Evolutionary conservation across 1,140 invertebrate species (phyloP).

Genomic region (Lasioglossum albipes): DNA sequence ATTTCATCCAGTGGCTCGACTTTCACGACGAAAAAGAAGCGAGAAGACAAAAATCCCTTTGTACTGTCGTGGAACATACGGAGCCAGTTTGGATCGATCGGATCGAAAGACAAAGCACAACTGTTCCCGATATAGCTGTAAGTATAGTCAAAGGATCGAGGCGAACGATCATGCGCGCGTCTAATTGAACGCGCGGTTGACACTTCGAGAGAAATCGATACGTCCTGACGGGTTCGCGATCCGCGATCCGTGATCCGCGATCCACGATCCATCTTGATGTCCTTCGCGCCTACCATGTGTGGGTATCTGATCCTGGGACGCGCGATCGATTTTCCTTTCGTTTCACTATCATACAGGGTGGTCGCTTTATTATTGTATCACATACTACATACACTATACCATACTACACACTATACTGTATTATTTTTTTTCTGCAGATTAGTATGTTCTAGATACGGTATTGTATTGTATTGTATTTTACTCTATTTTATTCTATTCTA

Average conservation of each 20-base stretch:
- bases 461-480: no score
- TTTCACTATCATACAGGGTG: neutral
- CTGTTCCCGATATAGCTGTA: slow-evolving; percentile 23
- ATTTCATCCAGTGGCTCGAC: neutral
- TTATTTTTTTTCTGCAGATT: no score
- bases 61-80: neutral
- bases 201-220: slow-evolving; percentile 38
- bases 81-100: neutral
- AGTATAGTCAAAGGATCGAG: slow-evolving; percentile 5
- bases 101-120: slow-evolving; percentile 19
- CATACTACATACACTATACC: neutral
- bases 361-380: neutral
- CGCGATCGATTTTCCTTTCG: slow-evolving; percentile 23
- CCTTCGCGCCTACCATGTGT: slow-evolving; percentile 6
- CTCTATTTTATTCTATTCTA: no score
- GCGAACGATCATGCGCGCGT: slow-evolving; percentile 10
- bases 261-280: slow-evolving; percentile 16
- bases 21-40: neutral
- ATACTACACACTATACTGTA: neutral
- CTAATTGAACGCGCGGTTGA: slow-evolving; percentile 41
- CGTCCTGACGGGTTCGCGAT: slow-evolving; percentile 2
- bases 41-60: slow-evolving; percentile 24
- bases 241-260: neutral
- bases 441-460: no score
- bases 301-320: neutral